phyloP scores from a whole-genome alignment of 2,888 invertebrate genomes.

The Incurvaria masculella region DNA sequence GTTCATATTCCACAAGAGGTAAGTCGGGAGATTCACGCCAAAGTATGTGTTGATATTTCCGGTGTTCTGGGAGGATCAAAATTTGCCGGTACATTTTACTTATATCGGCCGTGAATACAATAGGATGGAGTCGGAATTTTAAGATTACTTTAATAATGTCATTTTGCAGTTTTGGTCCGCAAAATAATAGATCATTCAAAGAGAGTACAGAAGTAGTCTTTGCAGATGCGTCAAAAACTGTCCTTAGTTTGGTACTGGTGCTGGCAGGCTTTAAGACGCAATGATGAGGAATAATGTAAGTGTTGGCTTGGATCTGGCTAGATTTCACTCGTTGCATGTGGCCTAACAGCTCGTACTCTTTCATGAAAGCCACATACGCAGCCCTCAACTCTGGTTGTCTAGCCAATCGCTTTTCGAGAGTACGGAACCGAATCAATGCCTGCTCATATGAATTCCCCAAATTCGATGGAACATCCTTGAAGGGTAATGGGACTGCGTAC shows the following conservation, averaged over 20 bases:
- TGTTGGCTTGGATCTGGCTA: too few species aligned
- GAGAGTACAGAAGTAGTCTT: slow-evolving; percentile 10
- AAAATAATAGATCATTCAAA: slow-evolving; percentile 14
- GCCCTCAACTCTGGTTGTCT: neutral
- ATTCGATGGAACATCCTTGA: neutral
- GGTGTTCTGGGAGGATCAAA: slow-evolving; percentile 1
- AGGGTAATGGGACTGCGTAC: neutral
- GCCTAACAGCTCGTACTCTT: slow-evolving; percentile 15
- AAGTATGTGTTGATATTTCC: slow-evolving; percentile 3
- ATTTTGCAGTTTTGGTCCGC: slow-evolving; percentile 17
- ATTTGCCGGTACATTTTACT: slow-evolving; percentile 7
- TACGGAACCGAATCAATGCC: neutral
- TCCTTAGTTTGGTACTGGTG: slow-evolving; percentile 17
- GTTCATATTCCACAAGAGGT: too few species aligned
- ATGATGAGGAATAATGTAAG: slow-evolving; percentile 13
- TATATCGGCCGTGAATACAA: slow-evolving; percentile 17
- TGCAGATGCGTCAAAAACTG: slow-evolving; percentile 19
- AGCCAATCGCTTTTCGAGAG: neutral
- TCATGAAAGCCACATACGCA: slow-evolving; percentile 13
- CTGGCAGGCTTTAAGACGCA: slow-evolving; percentile 13
- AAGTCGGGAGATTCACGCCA: slow-evolving; percentile 1
- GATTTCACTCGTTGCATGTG: slow-evolving; percentile 15
- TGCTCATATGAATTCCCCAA: neutral
- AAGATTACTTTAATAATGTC: slow-evolving; percentile 16
- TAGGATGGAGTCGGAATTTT: slow-evolving; percentile 13